These are phyloP conservation scores for Argyrosomus japonicus DNA, from an alignment of 2,113 vertebrate species.

Conservation along the genomic window DNA sequence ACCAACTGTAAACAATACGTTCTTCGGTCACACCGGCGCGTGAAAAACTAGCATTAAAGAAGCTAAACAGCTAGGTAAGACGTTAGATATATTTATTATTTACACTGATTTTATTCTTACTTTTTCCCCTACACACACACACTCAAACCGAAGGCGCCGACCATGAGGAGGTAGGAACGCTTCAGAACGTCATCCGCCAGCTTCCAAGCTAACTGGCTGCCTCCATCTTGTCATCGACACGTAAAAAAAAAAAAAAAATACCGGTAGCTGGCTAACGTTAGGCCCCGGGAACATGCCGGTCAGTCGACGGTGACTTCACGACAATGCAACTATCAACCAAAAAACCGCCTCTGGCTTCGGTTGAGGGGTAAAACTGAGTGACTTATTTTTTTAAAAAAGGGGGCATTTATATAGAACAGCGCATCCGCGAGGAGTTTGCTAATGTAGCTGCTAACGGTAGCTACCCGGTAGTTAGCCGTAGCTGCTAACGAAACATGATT, in stretches of 20 bases:
- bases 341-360: background rate
- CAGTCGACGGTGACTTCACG: conserved; percentile 38
- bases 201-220: conserved; percentile 82
- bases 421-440: background rate
- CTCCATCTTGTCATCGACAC: conserved; percentile 84
- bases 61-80: rapidly evolving
- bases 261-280: conserved; percentile 78
- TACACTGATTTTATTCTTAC: background rate
- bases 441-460: conserved; percentile 28
- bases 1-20: conserved; percentile 50
- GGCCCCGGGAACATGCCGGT: conserved; percentile 76
- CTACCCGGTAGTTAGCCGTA: conserved; percentile 63
- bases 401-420: background rate
- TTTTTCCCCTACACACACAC: background rate
- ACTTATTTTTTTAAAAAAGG: background rate
- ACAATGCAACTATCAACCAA: background rate
- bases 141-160: conserved; percentile 60
- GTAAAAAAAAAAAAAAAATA: conserved; percentile 77
- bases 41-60: background rate
- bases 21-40: background rate
- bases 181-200: conserved; percentile 73
- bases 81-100: background rate
- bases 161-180: conserved; percentile 61
- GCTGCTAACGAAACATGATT: conserved; percentile 73
- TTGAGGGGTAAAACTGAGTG: background rate